Evolutionary conservation across 2,797 vertebrate species (phyloP).

Genomic region (Rhinatrema bivittatum): DNA sequence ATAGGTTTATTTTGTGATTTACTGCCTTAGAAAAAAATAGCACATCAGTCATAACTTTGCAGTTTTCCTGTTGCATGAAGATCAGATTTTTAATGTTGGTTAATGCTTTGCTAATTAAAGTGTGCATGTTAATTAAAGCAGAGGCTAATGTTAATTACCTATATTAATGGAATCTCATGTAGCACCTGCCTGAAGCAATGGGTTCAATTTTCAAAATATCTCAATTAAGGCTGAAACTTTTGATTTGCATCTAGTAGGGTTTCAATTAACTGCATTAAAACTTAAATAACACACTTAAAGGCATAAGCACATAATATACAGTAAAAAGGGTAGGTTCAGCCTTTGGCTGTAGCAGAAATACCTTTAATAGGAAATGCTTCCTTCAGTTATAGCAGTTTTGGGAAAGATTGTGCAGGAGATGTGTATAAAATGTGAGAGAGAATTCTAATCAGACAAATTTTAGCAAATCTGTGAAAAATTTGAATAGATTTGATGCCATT

Average conservation of each 20-base stretch:
- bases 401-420: no score
- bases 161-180: conserved; percentile 93
- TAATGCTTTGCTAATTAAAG: conserved; percentile 97
- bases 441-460: no score
- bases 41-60: conserved; percentile 61
- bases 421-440: no score
- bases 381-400: no score
- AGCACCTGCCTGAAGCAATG: conserved; percentile 90
- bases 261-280: conserved; percentile 71
- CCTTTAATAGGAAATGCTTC: no score
- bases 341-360: conserved; percentile 33
- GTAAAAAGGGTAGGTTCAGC: conserved; percentile 42
- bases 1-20: conserved; percentile 48
- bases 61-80: conserved; percentile 71
- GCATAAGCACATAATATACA: conserved; percentile 58
- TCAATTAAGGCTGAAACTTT: conserved; percentile 82
- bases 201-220: conserved; percentile 87
- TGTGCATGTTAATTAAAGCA: conserved; percentile 97
- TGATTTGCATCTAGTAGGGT: conserved; percentile 74
- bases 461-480: no score
- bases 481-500: no score
- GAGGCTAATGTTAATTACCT: conserved; percentile 98
- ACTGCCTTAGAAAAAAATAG: conserved; percentile 59
- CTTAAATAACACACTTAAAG: conserved; percentile 69
- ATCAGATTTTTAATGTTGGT: conserved; percentile 82